These are phyloP conservation scores for Phymorhynchus buccinoides DNA, from an alignment of 1,140 invertebrate genomes.

Conservation along the genomic window DNA sequence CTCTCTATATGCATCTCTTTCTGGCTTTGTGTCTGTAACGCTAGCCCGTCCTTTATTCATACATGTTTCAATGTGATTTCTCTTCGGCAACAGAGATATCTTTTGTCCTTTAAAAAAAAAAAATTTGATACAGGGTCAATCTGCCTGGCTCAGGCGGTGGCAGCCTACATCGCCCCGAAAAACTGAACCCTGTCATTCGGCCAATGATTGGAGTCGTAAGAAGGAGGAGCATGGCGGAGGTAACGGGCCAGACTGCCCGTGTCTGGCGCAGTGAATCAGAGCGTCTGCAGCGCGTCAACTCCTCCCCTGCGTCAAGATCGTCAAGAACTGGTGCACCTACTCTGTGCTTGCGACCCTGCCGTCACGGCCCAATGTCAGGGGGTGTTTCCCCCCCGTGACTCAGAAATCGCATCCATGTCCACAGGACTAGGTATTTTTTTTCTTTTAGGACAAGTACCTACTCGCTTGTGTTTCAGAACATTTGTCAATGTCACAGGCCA, in stretches of 20 bases:
- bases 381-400: constrained; percentile 45
- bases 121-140: constrained; percentile 79
- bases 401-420: too few species aligned
- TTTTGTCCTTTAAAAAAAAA: not conserved
- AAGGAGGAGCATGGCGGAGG: constrained; percentile 85
- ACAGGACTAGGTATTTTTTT: too few species aligned
- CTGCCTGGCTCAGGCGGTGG: constrained; percentile 86
- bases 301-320: constrained; percentile 90
- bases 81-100: too few species aligned
- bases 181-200: constrained; percentile 92
- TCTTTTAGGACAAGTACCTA: too few species aligned
- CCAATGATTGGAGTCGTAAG: constrained; percentile 97
- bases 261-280: constrained; percentile 85
- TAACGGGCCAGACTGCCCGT: constrained; percentile 78
- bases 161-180: constrained; percentile 85
- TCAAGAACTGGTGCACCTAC: constrained; percentile 90
- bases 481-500: not conserved
- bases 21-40: too few species aligned
- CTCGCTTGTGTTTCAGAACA: not conserved
- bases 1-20: too few species aligned
- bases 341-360: constrained; percentile 85
- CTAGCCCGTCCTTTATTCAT: too few species aligned
- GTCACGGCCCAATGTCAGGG: constrained; percentile 67
- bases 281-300: constrained; percentile 81
- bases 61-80: too few species aligned